Percentiles rank a stretch among this genome's conserved stretches.
Evolutionary conservation across 2,113 vertebrate species (phyloP).

Genomic region (Datnioides undecimradiatus): DNA sequence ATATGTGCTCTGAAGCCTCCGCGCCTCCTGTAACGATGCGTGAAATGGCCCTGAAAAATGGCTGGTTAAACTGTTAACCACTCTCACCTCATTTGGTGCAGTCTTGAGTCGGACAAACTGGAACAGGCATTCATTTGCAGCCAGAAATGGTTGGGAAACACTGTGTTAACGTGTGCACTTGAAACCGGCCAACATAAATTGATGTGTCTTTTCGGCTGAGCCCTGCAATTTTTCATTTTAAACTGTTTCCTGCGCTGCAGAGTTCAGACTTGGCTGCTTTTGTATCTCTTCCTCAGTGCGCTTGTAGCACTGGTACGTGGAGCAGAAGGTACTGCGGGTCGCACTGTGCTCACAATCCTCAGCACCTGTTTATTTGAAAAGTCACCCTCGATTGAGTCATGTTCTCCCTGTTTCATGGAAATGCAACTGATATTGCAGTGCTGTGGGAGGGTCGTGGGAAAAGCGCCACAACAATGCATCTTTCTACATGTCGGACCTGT

Average conservation of each 20-base stretch:
- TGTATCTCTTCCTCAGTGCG: background rate
- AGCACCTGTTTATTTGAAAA: constrained; percentile 4
- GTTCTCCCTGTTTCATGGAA: constrained; percentile 16
- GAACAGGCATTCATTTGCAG: background rate
- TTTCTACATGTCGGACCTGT: constrained; percentile 57
- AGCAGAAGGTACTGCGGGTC: background rate
- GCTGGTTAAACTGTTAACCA: background rate
- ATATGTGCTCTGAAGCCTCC: background rate
- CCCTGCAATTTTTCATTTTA: background rate
- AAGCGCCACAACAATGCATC: constrained; percentile 21
- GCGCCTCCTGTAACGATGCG: constrained; percentile 1
- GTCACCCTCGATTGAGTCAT: constrained; percentile 24
- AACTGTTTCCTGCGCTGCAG: background rate
- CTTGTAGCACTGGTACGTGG: background rate
- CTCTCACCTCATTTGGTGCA: background rate
- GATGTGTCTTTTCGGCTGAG: background rate
- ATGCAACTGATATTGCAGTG: constrained; percentile 28
- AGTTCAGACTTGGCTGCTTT: background rate
- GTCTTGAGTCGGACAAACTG: background rate
- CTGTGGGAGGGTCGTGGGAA: constrained; percentile 67
- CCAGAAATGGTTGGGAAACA: background rate
- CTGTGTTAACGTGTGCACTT: background rate
- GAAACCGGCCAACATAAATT: background rate
- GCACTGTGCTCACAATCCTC: background rate
- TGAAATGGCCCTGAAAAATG: constrained; percentile 9